Conservation (phyloP, 2,797 vertebrate species). For the Lemur catta region DNA sequence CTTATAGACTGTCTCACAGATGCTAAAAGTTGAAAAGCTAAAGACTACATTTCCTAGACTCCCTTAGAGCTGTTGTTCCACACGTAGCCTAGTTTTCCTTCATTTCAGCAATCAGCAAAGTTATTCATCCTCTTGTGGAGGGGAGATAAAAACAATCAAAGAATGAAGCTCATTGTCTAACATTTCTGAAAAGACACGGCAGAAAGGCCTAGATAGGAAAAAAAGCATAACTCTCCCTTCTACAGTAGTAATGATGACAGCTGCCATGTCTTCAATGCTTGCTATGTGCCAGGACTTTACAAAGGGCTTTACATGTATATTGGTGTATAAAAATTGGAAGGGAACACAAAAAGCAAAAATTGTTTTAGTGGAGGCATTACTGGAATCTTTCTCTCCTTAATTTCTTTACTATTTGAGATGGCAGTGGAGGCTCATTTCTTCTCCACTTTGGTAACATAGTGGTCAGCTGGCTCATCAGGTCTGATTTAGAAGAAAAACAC, state of each 20-base stretch:
- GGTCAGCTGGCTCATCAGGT: neutral
- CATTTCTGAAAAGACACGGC: neutral
- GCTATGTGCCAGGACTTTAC: neutral
- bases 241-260: fast-evolving
- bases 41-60: neutral
- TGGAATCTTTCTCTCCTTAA: neutral
- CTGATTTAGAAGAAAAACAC: neutral
- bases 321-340: neutral
- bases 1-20: neutral
- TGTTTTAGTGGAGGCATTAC: neutral
- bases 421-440: neutral
- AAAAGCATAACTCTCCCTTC: neutral
- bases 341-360: neutral
- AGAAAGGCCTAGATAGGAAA: neutral
- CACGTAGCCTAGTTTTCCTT: neutral
- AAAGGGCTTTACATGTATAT: neutral
- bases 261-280: neutral
- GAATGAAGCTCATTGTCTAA: neutral
- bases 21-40: neutral
- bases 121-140: neutral
- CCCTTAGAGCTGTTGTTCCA: neutral
- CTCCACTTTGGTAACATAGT: neutral
- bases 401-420: neutral
- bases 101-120: neutral
- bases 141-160: neutral